Conservation (phyloP, 2,888 invertebrate species). For the Andrena trimmerana region DNA sequence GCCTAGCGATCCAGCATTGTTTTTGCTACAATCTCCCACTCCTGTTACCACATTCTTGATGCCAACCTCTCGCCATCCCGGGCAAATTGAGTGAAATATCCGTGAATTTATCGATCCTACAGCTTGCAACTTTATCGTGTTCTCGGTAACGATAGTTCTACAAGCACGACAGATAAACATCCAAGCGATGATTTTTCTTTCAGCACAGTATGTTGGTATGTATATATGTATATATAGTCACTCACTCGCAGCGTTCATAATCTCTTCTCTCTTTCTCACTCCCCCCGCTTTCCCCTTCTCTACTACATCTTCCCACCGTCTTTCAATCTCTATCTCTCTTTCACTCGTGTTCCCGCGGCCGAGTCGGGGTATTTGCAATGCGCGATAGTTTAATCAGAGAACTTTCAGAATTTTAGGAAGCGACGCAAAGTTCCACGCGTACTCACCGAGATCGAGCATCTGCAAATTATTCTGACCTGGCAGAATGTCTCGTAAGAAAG, state of each 20-base stretch:
- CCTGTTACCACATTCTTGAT: slow-evolving; percentile 63
- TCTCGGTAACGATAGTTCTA: slow-evolving; percentile 45
- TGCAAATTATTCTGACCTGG: slow-evolving; percentile 10
- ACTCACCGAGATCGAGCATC: slow-evolving; percentile 52
- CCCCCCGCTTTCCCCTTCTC: neutral
- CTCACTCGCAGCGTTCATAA: slow-evolving; percentile 50
- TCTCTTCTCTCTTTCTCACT: slow-evolving; percentile 50
- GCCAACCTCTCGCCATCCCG: slow-evolving; percentile 68
- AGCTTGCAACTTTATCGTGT: slow-evolving; percentile 42
- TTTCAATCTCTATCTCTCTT: slow-evolving; percentile 32
- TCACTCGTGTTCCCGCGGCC: slow-evolving; percentile 41
- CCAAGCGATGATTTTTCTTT: slow-evolving; percentile 52
- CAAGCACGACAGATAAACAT: slow-evolving; percentile 53
- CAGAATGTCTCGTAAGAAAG: neutral
- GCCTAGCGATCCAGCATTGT: slow-evolving; percentile 70
- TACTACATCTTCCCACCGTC: too few species aligned
- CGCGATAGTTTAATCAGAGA: slow-evolving; percentile 47
- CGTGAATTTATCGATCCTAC: slow-evolving; percentile 60
- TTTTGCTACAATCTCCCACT: slow-evolving; percentile 72
- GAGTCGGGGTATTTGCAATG: slow-evolving; percentile 53
- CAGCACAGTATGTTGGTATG: slow-evolving; percentile 30
- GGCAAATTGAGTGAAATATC: slow-evolving; percentile 48
- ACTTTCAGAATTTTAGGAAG: slow-evolving; percentile 48
- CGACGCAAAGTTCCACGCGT: slow-evolving; percentile 18
- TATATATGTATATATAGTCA: slow-evolving; percentile 16